Conservation (phyloP, 2,888 invertebrate genomes). For the Noctua pronuba region DNA sequence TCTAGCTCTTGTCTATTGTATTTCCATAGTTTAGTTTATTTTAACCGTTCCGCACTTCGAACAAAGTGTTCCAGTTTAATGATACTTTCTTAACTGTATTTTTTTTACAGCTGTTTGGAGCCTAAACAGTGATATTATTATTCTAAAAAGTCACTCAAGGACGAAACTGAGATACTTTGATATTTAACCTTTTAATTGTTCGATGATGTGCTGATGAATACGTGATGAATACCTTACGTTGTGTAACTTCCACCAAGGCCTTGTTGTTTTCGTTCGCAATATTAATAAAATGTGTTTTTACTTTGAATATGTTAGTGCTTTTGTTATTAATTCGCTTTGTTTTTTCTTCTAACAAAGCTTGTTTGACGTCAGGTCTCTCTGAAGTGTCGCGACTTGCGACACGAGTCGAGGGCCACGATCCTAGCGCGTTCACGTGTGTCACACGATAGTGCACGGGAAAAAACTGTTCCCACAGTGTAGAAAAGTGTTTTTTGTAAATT, state of each 20-base stretch:
- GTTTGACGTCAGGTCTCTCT: not conserved
- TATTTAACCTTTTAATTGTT: not conserved
- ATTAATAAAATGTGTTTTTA: not conserved
- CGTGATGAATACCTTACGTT: not conserved
- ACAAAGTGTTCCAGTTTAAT: conserved; percentile 31
- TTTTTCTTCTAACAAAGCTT: conserved; percentile 1
- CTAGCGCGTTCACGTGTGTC: conserved; percentile 23
- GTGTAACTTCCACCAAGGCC: conserved; percentile 12
- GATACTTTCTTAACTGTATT: conserved; percentile 22
- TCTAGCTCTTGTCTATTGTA: conserved; percentile 34
- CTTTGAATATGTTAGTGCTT: conserved; percentile 11
- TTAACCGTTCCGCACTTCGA: conserved; percentile 15
- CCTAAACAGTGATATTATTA: conserved; percentile 4
- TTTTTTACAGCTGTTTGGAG: conserved; percentile 14
- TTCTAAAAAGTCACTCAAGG: not conserved
- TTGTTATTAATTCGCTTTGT: conserved; percentile 28
- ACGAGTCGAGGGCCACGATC: not conserved
- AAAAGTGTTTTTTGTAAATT: conserved; percentile 29
- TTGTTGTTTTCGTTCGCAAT: not conserved
- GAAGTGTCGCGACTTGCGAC: conserved; percentile 11
- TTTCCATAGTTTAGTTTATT: conserved; percentile 35
- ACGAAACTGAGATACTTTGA: not conserved
- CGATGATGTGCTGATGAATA: too few relatives aligned
- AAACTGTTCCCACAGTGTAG: conserved; percentile 27
- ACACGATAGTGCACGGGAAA: not conserved